Percentiles rank a stretch among this genome's conserved stretches.
phyloP scores from a whole-genome alignment of 1,140 invertebrate genomes.

The Gyrodactylus salaris region DNA sequence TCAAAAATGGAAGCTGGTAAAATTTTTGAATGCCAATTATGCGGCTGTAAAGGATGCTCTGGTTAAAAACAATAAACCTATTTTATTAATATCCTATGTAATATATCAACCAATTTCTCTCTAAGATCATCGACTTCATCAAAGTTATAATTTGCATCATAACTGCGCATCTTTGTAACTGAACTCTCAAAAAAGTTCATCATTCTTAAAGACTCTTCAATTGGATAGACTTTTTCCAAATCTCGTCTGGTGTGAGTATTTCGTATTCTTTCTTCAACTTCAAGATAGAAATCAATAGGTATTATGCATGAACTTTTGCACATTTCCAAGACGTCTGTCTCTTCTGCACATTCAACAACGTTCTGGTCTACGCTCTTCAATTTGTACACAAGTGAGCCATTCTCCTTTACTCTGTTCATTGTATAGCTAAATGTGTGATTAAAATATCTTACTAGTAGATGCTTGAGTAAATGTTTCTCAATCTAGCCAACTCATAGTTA shows the following conservation, averaged over 20 bases:
- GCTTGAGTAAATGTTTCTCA: neutral
- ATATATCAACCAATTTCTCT: no score
- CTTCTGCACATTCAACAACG: neutral
- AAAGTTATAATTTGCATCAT: no score
- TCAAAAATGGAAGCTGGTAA: constrained; percentile 82
- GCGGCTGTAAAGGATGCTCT: constrained; percentile 75
- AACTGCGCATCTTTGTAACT: neutral
- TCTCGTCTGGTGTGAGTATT: neutral
- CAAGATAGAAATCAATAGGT: neutral
- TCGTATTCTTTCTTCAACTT: no score
- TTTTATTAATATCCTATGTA: no score
- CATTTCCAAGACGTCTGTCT: neutral
- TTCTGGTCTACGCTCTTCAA: no score
- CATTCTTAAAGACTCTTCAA: neutral
- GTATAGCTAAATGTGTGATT: neutral
- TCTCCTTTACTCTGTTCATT: neutral
- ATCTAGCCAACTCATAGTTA: neutral
- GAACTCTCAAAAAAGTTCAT: neutral
- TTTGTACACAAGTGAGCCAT: no score
- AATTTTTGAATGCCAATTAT: constrained; percentile 83
- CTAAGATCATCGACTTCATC: no score
- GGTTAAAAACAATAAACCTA: no score
- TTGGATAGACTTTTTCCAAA: neutral
- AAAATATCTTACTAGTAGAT: neutral
- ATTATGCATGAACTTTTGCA: neutral